Evolutionary conservation across 1,140 invertebrate species (phyloP).

Genomic region (Notospermus geniculatus): DNA sequence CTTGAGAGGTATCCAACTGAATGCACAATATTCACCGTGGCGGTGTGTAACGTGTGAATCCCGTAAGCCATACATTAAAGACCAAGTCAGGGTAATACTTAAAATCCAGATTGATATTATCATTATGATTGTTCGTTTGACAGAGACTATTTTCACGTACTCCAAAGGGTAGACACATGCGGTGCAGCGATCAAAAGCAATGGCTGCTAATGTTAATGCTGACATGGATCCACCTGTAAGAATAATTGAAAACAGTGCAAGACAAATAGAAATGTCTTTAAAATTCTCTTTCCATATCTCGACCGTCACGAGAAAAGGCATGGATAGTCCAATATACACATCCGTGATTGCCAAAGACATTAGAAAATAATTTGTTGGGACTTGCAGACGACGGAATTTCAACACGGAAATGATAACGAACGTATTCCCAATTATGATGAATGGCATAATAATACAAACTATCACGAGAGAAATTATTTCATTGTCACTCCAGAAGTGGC

Average conservation of each 20-base stretch:
- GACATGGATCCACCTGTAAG: slow-evolving; percentile 66
- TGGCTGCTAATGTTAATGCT: slow-evolving; percentile 65
- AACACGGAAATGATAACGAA: slow-evolving; percentile 56
- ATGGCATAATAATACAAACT: slow-evolving; percentile 67
- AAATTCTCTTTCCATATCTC: slow-evolving; percentile 23
- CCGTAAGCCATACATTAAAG: slow-evolving; percentile 58
- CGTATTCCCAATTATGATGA: slow-evolving; percentile 74
- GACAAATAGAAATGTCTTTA: slow-evolving; percentile 51
- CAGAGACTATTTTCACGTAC: slow-evolving; percentile 64
- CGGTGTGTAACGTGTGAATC: slow-evolving; percentile 58
- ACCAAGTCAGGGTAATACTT: slow-evolving; percentile 60
- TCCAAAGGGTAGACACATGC: slow-evolving; percentile 65
- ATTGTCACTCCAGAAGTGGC: slow-evolving; percentile 18
- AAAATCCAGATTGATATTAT: slow-evolving; percentile 65
- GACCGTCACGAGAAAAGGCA: slow-evolving; percentile 30
- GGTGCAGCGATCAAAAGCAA: slow-evolving; percentile 67
- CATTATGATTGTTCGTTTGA: slow-evolving; percentile 62
- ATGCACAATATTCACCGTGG: slow-evolving; percentile 58
- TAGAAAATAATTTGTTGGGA: slow-evolving; percentile 92
- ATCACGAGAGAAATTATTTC: slow-evolving; percentile 29
- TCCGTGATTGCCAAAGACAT: slow-evolving; percentile 84
- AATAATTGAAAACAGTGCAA: slow-evolving; percentile 62
- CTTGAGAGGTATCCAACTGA: slow-evolving; percentile 29
- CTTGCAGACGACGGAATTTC: slow-evolving; percentile 70
- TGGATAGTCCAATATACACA: slow-evolving; percentile 77